A percentile compares a stretch with the other conserved stretches of the same genome.
phyloP scores from a whole-genome alignment of 1,140 invertebrate genomes.

The Dendrolimus kikuchii region DNA sequence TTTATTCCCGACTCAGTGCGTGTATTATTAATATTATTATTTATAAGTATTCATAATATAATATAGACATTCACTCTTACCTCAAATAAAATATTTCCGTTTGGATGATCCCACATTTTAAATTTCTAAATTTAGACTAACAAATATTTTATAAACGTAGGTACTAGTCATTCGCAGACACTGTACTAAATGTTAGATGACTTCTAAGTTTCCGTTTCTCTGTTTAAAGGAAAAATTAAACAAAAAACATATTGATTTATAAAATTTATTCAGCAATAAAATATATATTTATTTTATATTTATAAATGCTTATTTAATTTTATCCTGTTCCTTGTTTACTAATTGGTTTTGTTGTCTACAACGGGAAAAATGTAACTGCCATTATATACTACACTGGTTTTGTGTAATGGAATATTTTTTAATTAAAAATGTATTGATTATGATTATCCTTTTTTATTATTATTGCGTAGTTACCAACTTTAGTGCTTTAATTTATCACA shows the following conservation, averaged over 20 bases:
- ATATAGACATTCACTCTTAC: too few species aligned
- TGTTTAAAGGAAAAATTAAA: constrained; percentile 6
- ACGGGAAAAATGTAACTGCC: constrained; percentile 5
- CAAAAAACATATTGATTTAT: constrained; percentile 7
- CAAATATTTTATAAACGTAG: constrained; percentile 2
- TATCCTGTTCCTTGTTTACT: constrained; percentile 10
- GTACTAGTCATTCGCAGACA: too few species aligned
- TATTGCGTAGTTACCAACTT: too few species aligned
- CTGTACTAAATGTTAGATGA: too few species aligned
- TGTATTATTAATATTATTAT: too few species aligned
- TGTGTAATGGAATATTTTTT: too few species aligned
- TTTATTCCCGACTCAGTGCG: too few species aligned
- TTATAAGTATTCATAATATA: too few species aligned
- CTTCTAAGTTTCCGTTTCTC: background rate
- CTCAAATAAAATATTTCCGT: constrained; percentile 14
- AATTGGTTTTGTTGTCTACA: constrained; percentile 6
- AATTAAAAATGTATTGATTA: too few species aligned
- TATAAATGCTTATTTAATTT: constrained; percentile 7
- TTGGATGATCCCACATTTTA: constrained; percentile 19
- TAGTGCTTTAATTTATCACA: too few species aligned
- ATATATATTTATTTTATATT: constrained; percentile 3
- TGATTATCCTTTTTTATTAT: too few species aligned
- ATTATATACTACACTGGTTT: too few species aligned
- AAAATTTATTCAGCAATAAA: background rate
- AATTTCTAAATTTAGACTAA: constrained; percentile 2